Conservation (phyloP, 2,797 vertebrate species). For the Sebastes kiyomatsui region DNA sequence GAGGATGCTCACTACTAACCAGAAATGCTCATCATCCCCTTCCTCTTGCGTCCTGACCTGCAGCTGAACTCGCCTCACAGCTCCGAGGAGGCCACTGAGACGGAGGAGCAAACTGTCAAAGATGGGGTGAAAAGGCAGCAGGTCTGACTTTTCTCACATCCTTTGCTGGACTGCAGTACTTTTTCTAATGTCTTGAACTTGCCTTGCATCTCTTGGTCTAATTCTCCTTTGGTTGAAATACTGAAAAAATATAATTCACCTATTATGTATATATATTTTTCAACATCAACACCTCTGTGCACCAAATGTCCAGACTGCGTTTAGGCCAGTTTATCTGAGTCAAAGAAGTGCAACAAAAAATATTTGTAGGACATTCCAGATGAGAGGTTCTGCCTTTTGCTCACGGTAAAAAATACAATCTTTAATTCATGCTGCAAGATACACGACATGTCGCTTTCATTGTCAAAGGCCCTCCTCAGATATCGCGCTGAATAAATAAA, state of each 20-base stretch:
- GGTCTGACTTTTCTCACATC: slow-evolving; percentile 10
- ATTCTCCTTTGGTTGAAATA: neutral
- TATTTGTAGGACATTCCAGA: slow-evolving; percentile 37
- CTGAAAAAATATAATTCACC: neutral
- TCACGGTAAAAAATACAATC: slow-evolving; percentile 34
- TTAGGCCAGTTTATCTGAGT: neutral
- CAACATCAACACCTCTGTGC: neutral
- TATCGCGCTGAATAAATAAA: slow-evolving; percentile 61
- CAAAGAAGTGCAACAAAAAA: slow-evolving; percentile 26
- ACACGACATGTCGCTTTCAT: slow-evolving; percentile 20
- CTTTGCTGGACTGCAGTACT: neutral
- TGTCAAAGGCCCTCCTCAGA: slow-evolving; percentile 29
- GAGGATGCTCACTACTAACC: slow-evolving; percentile 25
- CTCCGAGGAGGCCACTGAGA: slow-evolving; percentile 38
- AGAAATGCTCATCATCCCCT: slow-evolving; percentile 29
- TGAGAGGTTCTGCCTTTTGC: slow-evolving; percentile 26
- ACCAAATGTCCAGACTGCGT: neutral
- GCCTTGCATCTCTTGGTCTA: neutral
- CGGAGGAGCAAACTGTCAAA: slow-evolving; percentile 48
- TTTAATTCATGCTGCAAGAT: slow-evolving; percentile 60
- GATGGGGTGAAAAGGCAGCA: slow-evolving; percentile 12
- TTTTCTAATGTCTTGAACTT: slow-evolving; percentile 31
- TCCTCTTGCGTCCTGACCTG: slow-evolving; percentile 45
- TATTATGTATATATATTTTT: neutral
- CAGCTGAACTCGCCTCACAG: slow-evolving; percentile 59